Percentiles rank a stretch among this genome's conserved stretches.
Conservation (phyloP, 1,140 invertebrate genomes). For the Plectus sambesii region DNA sequence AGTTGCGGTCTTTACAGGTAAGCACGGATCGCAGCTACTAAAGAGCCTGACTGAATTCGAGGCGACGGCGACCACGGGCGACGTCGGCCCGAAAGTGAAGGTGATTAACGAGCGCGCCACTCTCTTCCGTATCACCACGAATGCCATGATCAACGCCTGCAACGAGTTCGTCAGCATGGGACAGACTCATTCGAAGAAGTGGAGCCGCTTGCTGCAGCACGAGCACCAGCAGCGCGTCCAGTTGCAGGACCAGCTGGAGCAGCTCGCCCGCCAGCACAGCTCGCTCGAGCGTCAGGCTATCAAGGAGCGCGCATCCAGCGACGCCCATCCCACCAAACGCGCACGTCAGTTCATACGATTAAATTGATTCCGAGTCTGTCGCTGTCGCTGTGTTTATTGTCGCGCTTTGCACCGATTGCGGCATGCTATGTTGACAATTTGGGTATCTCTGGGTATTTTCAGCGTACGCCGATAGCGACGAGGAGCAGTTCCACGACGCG, state of each 20-base stretch:
- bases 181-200: slow-evolving; percentile 70
- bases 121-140: slow-evolving; percentile 80
- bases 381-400: no score
- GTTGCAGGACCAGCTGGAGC: slow-evolving; percentile 93
- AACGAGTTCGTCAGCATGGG: slow-evolving; percentile 75
- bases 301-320: slow-evolving; percentile 27
- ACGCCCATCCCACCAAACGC: no score
- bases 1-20: slow-evolving; percentile 45
- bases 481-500: slow-evolving; percentile 88
- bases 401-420: no score
- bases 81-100: slow-evolving; percentile 57
- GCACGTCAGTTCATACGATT: no score
- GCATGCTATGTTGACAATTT: no score
- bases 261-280: slow-evolving; percentile 86
- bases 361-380: no score
- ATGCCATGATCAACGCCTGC: slow-evolving; percentile 89
- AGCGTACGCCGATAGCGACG: slow-evolving; percentile 66
- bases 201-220: slow-evolving; percentile 78
- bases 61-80: slow-evolving; percentile 49
- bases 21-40: slow-evolving; percentile 71
- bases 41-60: slow-evolving; percentile 68
- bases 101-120: slow-evolving; percentile 77
- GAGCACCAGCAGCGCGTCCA: slow-evolving; percentile 82
- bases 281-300: slow-evolving; percentile 59
- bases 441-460: slow-evolving; percentile 26